These are phyloP conservation scores for Zingel zingel DNA, from an alignment of 2,113 vertebrate species.

Conservation along the genomic window DNA sequence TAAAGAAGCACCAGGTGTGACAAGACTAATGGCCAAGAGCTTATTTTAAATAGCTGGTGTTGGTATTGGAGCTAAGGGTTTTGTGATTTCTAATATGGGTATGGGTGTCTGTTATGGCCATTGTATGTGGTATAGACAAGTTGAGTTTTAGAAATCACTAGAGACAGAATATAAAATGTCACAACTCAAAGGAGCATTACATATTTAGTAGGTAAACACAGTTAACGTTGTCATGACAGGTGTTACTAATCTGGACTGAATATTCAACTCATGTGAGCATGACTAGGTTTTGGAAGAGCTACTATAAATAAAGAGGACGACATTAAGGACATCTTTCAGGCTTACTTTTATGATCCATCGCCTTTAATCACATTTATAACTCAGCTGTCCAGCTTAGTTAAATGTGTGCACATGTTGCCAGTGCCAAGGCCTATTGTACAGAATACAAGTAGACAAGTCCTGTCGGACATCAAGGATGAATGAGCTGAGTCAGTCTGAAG, in stretches of 20 bases:
- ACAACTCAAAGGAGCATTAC: background rate
- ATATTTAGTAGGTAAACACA: background rate
- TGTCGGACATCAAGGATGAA: background rate
- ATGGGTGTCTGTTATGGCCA: background rate
- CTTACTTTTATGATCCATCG: background rate
- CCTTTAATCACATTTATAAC: background rate
- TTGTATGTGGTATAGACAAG: background rate
- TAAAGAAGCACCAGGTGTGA: no score
- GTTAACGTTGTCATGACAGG: background rate
- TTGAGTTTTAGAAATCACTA: background rate
- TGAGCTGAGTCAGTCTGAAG: slow-evolving; percentile 6
- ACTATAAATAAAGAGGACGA: slow-evolving; percentile 3
- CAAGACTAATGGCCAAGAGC: no score
- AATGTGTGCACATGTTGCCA: background rate
- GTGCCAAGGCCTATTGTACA: background rate
- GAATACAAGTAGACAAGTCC: background rate
- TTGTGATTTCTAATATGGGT: background rate
- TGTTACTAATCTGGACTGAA: background rate
- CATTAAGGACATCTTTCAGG: background rate
- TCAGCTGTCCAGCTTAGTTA: background rate
- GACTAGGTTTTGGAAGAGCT: background rate
- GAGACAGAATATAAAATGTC: background rate
- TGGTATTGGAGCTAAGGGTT: no score
- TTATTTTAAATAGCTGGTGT: no score
- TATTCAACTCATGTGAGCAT: background rate